Evolutionary conservation across 2,797 vertebrate genomes (phyloP).

Genomic region (Valencia hispanica): DNA sequence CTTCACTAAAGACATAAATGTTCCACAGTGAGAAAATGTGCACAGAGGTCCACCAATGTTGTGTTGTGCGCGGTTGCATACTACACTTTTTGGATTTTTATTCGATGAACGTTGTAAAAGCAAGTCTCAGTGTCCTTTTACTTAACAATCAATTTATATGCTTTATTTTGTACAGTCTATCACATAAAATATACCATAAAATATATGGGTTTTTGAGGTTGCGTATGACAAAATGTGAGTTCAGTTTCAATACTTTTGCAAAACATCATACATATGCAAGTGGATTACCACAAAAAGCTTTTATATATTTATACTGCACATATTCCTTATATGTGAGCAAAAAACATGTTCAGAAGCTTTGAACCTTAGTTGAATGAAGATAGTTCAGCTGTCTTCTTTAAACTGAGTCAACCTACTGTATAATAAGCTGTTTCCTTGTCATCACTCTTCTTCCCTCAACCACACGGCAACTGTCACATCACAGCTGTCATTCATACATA

Average conservation of each 20-base stretch:
- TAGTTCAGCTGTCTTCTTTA: slow-evolving; percentile 44
- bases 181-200: background rate
- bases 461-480: slow-evolving; percentile 37
- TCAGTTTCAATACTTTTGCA: background rate
- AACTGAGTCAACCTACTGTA: slow-evolving; percentile 36
- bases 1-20: too few species aligned
- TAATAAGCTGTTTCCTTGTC: slow-evolving; percentile 42
- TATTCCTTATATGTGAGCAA: background rate
- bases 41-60: too few species aligned
- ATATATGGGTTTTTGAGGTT: background rate
- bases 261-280: background rate
- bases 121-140: background rate
- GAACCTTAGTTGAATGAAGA: slow-evolving; percentile 37
- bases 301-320: background rate
- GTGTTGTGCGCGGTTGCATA: too few species aligned
- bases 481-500: slow-evolving; percentile 36
- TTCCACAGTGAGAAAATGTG: too few species aligned
- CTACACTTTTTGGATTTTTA: background rate
- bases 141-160: background rate
- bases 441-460: slow-evolving; percentile 35
- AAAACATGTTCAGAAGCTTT: slow-evolving; percentile 24
- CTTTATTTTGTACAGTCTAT: background rate
- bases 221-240: background rate
- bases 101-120: background rate
- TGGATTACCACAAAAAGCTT: slow-evolving; percentile 3